Base-by-base conservation (phyloP, 2,113 vertebrate species). In the Ictidomys tridecemlineatus region DNA sequence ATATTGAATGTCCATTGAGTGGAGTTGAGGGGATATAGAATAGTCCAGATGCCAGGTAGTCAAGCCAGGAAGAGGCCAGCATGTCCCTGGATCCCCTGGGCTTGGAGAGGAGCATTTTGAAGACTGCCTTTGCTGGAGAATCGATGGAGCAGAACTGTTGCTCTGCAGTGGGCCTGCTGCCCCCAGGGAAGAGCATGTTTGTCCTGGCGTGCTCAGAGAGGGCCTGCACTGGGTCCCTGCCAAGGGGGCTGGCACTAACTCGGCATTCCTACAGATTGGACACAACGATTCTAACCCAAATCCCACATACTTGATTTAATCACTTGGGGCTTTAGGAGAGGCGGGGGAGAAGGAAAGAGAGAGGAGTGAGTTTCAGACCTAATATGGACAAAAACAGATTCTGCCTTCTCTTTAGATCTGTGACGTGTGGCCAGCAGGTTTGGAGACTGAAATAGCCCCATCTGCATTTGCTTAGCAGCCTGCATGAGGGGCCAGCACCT, bases 261-360 rank as follows among this genome's bases (percentile, higher is more conserved):
- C 86, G 98, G 97, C 99, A 99, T 99, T 99, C 99, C 99, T 99
- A 98, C 99, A 99, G 99, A 99, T 99, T 99, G 98, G 98, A 99
- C 98, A 98, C 98, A 99, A 98, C 98, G 98, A 99, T 99, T 99
- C 99, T 99, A 99, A 99, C 99, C 99, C 99, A 99, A 99, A 99
- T 99, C 99, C 99, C 99, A 99, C 99, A 99, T 99, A 99, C 99
- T 99, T 99, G 99, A 99, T 99, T 99, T 99, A 99, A 99, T 99
- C 99, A 99, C 99, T 99, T 99, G 99, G 99, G 98, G 98, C 98
- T 98, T 98, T 99, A 99, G 98, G 98, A 99, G 98, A 99, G 99
- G 99, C 98, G 93, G 97, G 95, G 94, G 92, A 94, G 96, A 95
- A 88, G 82, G 96, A 88, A 87, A 93, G 92, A 98, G 95, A 93